Evolutionary conservation across 2,888 invertebrate genomes (phyloP).

Genomic region (Drosophila mayaguana): DNA sequence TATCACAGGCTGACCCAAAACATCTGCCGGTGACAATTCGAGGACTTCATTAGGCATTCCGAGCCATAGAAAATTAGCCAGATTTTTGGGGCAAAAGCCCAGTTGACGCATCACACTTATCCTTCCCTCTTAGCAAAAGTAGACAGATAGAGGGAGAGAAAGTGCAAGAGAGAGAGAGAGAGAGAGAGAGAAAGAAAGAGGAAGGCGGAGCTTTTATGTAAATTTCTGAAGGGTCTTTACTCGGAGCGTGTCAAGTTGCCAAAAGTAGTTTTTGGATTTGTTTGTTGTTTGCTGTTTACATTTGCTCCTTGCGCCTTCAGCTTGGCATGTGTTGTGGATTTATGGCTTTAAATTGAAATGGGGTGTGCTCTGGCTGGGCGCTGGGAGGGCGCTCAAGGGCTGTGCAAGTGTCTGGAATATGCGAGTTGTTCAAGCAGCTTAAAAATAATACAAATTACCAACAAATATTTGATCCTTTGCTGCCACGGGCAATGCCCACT

Average conservation of each 20-base stretch:
- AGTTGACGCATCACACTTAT: conserved; percentile 6
- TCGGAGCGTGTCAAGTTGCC: conserved; percentile 49
- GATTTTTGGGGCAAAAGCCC: conserved; percentile 24
- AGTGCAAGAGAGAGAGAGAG: background rate
- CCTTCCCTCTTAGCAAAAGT: background rate
- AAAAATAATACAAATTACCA: conserved; percentile 57
- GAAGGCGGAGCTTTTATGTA: conserved; percentile 40
- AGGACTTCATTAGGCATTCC: conserved; percentile 57
- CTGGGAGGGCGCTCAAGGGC: conserved; percentile 34
- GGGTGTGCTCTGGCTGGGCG: conserved; percentile 25
- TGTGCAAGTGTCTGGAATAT: conserved; percentile 51
- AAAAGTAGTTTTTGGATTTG: conserved; percentile 60
- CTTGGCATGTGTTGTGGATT: conserved; percentile 63
- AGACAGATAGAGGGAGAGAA: background rate
- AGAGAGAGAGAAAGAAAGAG: background rate
- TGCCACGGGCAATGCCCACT: conserved; percentile 10
- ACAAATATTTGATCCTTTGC: conserved; percentile 45
- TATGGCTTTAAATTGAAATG: conserved; percentile 61
- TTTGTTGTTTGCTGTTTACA: conserved; percentile 53
- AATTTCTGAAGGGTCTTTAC: conserved; percentile 44
- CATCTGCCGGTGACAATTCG: conserved; percentile 41
- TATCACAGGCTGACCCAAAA: conserved; percentile 11
- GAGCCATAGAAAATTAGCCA: conserved; percentile 53
- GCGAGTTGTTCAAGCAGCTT: conserved; percentile 42
- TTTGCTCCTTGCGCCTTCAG: conserved; percentile 22